phyloP scores from a whole-genome alignment of 1,140 invertebrate genomes.

The Drosophila pruinosa region DNA sequence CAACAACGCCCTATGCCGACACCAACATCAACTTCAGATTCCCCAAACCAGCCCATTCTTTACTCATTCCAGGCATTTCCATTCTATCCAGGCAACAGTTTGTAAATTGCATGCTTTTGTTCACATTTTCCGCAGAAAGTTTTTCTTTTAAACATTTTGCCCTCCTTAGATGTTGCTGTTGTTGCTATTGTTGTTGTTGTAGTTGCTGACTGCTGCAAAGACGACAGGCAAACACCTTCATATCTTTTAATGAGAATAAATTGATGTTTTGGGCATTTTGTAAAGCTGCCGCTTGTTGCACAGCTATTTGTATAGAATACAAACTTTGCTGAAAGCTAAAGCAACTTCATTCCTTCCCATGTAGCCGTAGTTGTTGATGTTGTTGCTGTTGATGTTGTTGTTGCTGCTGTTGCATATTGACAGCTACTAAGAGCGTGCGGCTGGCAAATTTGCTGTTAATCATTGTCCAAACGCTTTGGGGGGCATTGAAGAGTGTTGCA shows the following conservation, averaged over 20 bases:
- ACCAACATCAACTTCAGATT: slow-evolving; percentile 19
- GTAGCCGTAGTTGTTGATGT: neutral
- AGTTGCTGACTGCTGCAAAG: slow-evolving; percentile 42
- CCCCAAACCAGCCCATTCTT: neutral
- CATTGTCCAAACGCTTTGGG: slow-evolving; percentile 45
- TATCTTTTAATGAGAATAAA: slow-evolving; percentile 82
- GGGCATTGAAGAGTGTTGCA: slow-evolving; percentile 7
- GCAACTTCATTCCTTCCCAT: slow-evolving; percentile 19
- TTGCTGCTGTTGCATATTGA: slow-evolving; percentile 48
- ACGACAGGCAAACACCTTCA: slow-evolving; percentile 75
- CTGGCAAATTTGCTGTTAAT: slow-evolving; percentile 65
- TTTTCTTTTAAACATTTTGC: slow-evolving; percentile 45
- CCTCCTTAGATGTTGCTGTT: neutral
- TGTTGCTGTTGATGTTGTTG: neutral
- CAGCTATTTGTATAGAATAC: slow-evolving; percentile 45
- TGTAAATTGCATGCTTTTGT: slow-evolving; percentile 79
- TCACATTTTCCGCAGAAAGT: slow-evolving; percentile 75
- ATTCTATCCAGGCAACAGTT: slow-evolving; percentile 61
- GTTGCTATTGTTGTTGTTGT: slow-evolving; percentile 13
- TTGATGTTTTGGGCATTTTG: slow-evolving; percentile 81
- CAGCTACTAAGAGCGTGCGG: slow-evolving; percentile 43
- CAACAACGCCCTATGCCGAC: neutral
- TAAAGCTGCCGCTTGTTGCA: slow-evolving; percentile 53
- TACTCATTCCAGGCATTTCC: slow-evolving; percentile 2
- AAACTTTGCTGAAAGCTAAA: slow-evolving; percentile 49